phyloP scores from a whole-genome alignment of 2,888 invertebrate species.

The Adelognathus sp. region DNA sequence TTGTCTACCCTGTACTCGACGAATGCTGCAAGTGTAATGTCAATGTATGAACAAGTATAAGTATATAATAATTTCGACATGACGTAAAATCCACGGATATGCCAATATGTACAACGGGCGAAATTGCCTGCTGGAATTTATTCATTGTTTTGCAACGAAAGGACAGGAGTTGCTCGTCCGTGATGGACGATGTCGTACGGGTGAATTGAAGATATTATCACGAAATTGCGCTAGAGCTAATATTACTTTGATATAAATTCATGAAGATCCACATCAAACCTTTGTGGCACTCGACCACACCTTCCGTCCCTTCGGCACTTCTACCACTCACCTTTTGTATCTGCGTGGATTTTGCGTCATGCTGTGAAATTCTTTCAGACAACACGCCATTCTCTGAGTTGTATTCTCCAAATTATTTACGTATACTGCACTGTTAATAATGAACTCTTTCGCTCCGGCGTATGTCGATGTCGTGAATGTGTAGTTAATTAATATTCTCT shows the following conservation, averaged over 20 bases:
- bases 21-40: constrained; percentile 54
- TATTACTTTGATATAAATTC: constrained; percentile 57
- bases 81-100: constrained; percentile 27
- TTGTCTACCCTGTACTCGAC: constrained; percentile 34
- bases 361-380: constrained; percentile 2
- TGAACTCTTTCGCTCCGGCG: background rate
- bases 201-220: background rate
- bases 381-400: constrained; percentile 3
- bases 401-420: background rate
- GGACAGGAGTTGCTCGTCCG: constrained; percentile 13
- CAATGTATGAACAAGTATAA: constrained; percentile 35
- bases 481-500: background rate
- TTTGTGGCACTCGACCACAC: no score
- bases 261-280: no score
- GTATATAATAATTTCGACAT: background rate
- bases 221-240: constrained; percentile 23
- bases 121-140: constrained; percentile 4
- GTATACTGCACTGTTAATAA: background rate
- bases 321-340: no score
- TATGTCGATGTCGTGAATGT: background rate
- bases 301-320: no score
- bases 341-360: constrained; percentile 25
- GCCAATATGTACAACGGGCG: background rate
- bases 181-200: background rate
- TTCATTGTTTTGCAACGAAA: constrained; percentile 4